Conservation (phyloP, 2,797 vertebrate species). For the Acipenser oxyrinchus region DNA sequence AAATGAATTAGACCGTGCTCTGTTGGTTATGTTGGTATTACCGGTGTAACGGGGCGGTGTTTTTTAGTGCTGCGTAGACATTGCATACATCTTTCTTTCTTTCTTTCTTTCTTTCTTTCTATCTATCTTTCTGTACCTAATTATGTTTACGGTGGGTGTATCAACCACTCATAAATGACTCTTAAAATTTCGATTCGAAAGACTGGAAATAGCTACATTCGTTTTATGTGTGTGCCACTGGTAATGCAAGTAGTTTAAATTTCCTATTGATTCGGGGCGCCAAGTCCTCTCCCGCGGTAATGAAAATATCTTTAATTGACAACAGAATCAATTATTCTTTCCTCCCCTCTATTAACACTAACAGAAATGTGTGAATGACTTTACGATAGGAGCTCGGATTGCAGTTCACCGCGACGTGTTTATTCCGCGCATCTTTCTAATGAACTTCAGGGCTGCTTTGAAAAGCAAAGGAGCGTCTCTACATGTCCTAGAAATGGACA, state of each 20-base stretch:
- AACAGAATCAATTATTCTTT: conserved; percentile 34
- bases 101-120: too few species aligned
- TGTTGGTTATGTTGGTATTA: too few species aligned
- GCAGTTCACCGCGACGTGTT: conserved; percentile 21
- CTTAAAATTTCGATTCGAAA: conserved; percentile 13
- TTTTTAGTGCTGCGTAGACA: too few species aligned
- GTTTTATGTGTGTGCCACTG: conserved; percentile 26
- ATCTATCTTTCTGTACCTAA: too few species aligned
- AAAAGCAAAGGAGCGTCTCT: too few species aligned
- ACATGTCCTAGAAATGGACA: too few species aligned
- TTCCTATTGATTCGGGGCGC: conserved; percentile 37
- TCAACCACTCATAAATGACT: neutral
- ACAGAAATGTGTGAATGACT: conserved; percentile 32
- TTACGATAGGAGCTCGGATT: conserved; percentile 20
- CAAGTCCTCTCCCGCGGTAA: conserved; percentile 39
- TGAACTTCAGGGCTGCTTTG: too few species aligned
- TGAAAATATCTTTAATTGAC: conserved; percentile 52
- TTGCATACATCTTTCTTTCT: too few species aligned
- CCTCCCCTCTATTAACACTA: conserved; percentile 35
- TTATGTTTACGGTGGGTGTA: too few species aligned
- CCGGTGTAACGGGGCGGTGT: too few species aligned
- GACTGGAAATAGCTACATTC: too few species aligned
- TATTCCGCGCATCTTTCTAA: conserved; percentile 12
- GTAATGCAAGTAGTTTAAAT: conserved; percentile 23
- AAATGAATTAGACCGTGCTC: too few species aligned